Base-by-base conservation (phyloP, 2,113 vertebrate species). In the Lepus europaeus region DNA sequence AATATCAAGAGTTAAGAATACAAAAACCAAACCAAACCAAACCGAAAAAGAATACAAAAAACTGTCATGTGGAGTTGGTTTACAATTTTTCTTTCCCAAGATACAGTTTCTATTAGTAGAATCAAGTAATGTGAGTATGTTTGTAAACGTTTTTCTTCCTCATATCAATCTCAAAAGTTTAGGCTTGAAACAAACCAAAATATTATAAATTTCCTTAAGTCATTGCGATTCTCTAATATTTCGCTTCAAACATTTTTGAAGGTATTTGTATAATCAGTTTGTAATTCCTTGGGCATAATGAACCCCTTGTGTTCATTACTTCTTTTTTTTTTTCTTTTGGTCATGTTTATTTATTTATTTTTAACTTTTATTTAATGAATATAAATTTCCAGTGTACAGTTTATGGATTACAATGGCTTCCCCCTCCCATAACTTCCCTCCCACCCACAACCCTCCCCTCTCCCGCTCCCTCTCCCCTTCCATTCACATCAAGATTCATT, bases 191-290 rank as follows among this genome's bases (percentile, higher is more conserved):
- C 45, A 78, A 79, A 84, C 11, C 79, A 83, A 76, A 93, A 33
- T 27, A 85, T 36, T 85, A 17, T 53, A 81, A 76, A 74, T 85
- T 95, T 93, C 22, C 10, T 51, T 31, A 53, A 85, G 82, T 89
- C 22, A 12, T 87, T 74, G 45, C 70, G n/a, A 85, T 51, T 80
- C 25, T 20, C 33, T 82, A 8, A 51, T 69, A 79, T 83, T 86
- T 90, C 2, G 82, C 27, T 91, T 94, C 77, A 93, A 92, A 74
- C 74, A 53, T 84, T 87, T 95, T 96, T 89, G 45, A 89, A 77
- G 33, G 29, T 95, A 72, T 94, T 91, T 91, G 63, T 51, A 20
- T 78, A 23, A 77, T 87, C 17, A 63, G 6, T 92, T 78, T 90
- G 13, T 63, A 73, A 27, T 94, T 91, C 29, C 9, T 92, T 89